phyloP scores from a whole-genome alignment of 2,113 vertebrate genomes.

The Corythornis madagascariensis region DNA sequence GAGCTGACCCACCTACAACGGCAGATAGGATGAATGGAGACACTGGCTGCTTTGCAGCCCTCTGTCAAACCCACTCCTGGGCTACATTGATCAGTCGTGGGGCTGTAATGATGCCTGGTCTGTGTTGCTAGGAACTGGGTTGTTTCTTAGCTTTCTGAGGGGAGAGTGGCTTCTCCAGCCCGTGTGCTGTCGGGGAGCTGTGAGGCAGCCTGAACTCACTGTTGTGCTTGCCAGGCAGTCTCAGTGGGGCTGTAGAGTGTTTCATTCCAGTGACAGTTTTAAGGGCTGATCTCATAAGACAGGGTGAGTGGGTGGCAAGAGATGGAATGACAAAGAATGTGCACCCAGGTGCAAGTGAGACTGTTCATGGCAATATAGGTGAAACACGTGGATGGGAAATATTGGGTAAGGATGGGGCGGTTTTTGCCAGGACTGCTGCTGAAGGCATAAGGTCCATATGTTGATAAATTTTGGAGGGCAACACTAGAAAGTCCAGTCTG shows the following conservation, averaged over 20 bases:
- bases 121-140: not conserved
- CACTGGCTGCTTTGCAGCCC: not conserved
- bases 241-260: not conserved
- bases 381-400: not conserved
- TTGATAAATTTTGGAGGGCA: not conserved
- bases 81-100: not conserved
- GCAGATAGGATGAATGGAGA: not conserved
- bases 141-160: not conserved
- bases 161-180: not conserved
- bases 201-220: fast-evolving
- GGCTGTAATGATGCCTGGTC: not conserved
- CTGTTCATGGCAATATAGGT: not conserved
- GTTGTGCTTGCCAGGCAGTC: not conserved
- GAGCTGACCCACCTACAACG: not conserved
- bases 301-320: not conserved
- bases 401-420: not conserved
- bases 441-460: not conserved
- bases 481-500: not conserved
- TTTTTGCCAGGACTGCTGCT: not conserved
- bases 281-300: not conserved
- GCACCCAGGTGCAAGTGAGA: not conserved
- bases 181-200: not conserved
- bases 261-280: not conserved
- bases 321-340: not conserved
- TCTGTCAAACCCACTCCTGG: not conserved